Conservation (phyloP, 2,797 vertebrate genomes). For the Sylvilagus floridanus region DNA sequence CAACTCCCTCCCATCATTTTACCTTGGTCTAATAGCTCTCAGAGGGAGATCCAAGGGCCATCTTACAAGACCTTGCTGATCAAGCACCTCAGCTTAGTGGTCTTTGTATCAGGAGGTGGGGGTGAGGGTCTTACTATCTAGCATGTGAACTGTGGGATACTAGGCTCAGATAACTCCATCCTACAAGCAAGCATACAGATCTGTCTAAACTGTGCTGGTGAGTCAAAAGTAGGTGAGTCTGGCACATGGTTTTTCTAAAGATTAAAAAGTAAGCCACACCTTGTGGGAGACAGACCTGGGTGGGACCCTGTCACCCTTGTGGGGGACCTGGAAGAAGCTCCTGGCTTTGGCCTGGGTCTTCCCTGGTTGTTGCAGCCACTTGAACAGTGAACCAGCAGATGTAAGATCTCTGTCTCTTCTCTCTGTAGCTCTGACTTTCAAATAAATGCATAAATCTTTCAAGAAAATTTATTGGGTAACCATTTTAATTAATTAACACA, state of each 20-base stretch:
- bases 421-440: too few relatives aligned
- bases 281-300: too few relatives aligned
- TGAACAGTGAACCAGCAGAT: too few relatives aligned
- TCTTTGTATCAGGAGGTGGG: neutral
- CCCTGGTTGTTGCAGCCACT: too few relatives aligned
- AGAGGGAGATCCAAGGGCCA: neutral
- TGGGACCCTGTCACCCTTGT: too few relatives aligned
- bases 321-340: too few relatives aligned
- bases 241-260: neutral
- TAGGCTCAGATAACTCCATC: neutral
- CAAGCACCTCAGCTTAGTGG: neutral
- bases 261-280: neutral
- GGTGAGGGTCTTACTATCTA: neutral
- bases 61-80: neutral
- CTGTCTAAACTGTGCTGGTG: neutral
- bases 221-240: neutral
- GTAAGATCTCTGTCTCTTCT: too few relatives aligned
- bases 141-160: neutral
- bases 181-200: neutral
- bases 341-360: too few relatives aligned
- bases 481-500: slow-evolving; percentile 21
- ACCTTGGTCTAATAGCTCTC: neutral
- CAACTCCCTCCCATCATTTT: neutral
- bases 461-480: neutral
- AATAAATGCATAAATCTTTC: neutral